Evolutionary conservation across 2,888 invertebrate genomes (phyloP), one percentile per base, ranked within the genome.

Genomic region (Synanthedon vespiformis): DNA sequence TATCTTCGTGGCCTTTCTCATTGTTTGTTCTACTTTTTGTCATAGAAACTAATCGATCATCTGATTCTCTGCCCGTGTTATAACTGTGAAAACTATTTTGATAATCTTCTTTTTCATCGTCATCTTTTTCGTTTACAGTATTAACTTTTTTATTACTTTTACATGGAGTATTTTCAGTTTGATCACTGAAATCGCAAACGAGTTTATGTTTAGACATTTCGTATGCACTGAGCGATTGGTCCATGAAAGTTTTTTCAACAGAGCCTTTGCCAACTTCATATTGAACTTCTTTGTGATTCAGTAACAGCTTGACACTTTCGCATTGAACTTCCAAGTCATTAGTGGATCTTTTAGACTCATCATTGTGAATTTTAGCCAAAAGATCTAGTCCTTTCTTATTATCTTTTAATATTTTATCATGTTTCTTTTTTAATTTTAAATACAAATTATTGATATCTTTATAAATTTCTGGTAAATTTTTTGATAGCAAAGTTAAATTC

Each of bases 401-500:
- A 18, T 62, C 68, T 47, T 65, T 68, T 0, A 68, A 22, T 2
- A 62, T 40, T 56, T 77, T 77, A 0, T 76, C 75, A 40, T 73
- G 66, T 62, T 72, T 80, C 55, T 74, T 78, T 48, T 61, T 69
- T 12, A 84, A 55, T 53, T 78, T 80, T 0, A 66, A 16, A 57
- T 71, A 77, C 13, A 84, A 60, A 22, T 56, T 61, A 48, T 72
- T 70, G 6, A 86, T 77, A 51, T 85, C 83, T 67, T 76, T 80
- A 51, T 77, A 62, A 14, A 79, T 51, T 49, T 55, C 62, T 0
- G 79, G 77, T 48, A 73, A 55, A 50, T 68, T 73, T 58, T 74
- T 75, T 0, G 84, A 77, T 0, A 85, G 62, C 4, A 71, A 56
- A 2, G 71, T 64, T 13, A 84, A 61, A 60, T 83, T 79, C 63